These are phyloP conservation scores for Paraplagusia blochii DNA, from an alignment of 2,113 vertebrate species.

Conservation along the genomic window DNA sequence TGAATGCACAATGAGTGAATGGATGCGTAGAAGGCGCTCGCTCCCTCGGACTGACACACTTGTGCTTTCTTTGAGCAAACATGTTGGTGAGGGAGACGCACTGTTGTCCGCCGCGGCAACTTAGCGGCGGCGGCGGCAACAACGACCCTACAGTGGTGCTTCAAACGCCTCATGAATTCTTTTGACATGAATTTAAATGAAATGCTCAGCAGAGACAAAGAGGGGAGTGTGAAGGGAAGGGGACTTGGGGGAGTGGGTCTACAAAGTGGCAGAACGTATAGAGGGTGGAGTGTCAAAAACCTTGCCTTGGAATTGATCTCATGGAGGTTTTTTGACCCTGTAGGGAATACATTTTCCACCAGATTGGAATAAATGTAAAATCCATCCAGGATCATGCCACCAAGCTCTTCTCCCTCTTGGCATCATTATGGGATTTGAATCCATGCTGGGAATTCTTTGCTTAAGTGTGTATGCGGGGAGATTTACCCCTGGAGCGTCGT, in stretches of 20 bases:
- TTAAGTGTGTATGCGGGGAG: slow-evolving; percentile 20
- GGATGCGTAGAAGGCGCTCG: slow-evolving; percentile 47
- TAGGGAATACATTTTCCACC: no score
- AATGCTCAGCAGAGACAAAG: slow-evolving; percentile 17
- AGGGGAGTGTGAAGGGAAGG: slow-evolving; percentile 4
- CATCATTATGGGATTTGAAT: slow-evolving; percentile 58
- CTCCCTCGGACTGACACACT: slow-evolving; percentile 19
- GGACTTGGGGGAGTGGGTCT: background rate
- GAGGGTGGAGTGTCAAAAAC: slow-evolving; percentile 65
- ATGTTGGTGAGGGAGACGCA: slow-evolving; percentile 32
- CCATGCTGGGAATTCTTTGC: slow-evolving; percentile 37
- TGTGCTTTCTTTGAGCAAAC: slow-evolving; percentile 32
- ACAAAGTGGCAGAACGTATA: slow-evolving; percentile 38
- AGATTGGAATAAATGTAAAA: background rate
- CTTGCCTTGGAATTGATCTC: slow-evolving; percentile 54
- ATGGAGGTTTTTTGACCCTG: background rate
- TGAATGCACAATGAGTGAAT: slow-evolving; percentile 63
- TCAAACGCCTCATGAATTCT: slow-evolving; percentile 1
- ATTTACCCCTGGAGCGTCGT: slow-evolving; percentile 58
- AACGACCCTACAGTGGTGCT: background rate
- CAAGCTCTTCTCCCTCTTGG: slow-evolving; percentile 32
- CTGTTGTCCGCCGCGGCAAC: slow-evolving; percentile 14
- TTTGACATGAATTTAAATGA: slow-evolving; percentile 14
- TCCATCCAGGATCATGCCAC: slow-evolving; percentile 22
- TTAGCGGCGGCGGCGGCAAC: background rate